Evolutionary conservation across 2,797 vertebrate species (phyloP).

Genomic region (Xerus rutilus): DNA sequence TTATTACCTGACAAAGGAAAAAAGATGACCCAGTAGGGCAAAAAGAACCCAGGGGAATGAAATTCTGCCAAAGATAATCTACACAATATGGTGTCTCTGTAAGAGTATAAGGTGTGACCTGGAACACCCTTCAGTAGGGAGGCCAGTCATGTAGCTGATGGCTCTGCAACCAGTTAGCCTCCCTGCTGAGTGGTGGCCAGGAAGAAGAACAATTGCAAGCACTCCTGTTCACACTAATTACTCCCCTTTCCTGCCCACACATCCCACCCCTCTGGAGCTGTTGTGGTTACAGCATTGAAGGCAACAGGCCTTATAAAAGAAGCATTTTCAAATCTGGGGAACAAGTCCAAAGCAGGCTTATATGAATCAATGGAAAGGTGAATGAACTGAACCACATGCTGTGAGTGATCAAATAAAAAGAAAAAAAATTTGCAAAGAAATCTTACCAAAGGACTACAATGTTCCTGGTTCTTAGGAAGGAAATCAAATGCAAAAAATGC

Average conservation of each 20-base stretch:
- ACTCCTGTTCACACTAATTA: neutral
- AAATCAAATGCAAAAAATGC: neutral
- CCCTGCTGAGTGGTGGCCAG: fast-evolving
- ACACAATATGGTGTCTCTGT: neutral
- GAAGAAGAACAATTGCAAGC: neutral
- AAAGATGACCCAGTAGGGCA: neutral
- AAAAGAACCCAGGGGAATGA: neutral
- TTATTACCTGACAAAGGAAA: neutral
- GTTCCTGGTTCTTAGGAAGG: constrained; percentile 2
- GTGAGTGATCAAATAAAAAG: neutral
- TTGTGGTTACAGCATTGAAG: neutral
- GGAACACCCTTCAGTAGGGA: neutral
- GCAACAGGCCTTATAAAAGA: neutral
- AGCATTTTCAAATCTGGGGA: neutral
- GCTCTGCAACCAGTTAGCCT: neutral
- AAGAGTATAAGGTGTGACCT: neutral
- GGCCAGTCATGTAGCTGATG: neutral
- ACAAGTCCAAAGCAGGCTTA: neutral
- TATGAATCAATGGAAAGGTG: neutral
- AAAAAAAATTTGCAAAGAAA: neutral
- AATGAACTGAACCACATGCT: neutral
- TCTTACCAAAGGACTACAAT: neutral
- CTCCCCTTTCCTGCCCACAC: neutral
- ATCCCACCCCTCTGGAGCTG: neutral
- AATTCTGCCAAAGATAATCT: neutral